phyloP scores from a whole-genome alignment of 1,140 invertebrate genomes.

The Harlomillsia oculata region DNA sequence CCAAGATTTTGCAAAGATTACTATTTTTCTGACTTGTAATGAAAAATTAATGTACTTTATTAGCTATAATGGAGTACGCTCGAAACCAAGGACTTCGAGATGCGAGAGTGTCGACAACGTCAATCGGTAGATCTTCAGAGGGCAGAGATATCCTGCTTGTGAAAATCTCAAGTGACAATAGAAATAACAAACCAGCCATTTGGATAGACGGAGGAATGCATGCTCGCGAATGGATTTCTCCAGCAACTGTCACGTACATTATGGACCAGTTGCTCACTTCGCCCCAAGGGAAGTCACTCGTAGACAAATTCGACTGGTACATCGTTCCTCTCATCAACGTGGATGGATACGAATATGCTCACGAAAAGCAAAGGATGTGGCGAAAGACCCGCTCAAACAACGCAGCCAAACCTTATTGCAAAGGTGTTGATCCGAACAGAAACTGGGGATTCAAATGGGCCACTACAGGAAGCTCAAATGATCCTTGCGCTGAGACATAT shows the following conservation, averaged over 20 bases:
- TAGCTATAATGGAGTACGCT: slow-evolving; percentile 8
- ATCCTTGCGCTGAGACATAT: slow-evolving; percentile 22
- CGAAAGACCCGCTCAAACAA: slow-evolving; percentile 53
- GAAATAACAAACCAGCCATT: slow-evolving; percentile 19
- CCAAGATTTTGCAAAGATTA: neutral
- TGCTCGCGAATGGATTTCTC: slow-evolving; percentile 84
- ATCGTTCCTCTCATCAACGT: slow-evolving; percentile 72
- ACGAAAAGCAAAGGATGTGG: slow-evolving; percentile 50
- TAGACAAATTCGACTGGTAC: slow-evolving; percentile 73
- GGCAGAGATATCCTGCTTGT: slow-evolving; percentile 25
- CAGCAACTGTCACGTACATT: slow-evolving; percentile 72
- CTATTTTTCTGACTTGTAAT: neutral
- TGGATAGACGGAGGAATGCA: slow-evolving; percentile 59
- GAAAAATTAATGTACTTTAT: neutral
- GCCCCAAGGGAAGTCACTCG: slow-evolving; percentile 46
- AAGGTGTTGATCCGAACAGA: slow-evolving; percentile 43
- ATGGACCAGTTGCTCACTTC: slow-evolving; percentile 67
- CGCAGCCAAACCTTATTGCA: neutral
- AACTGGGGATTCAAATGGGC: slow-evolving; percentile 26
- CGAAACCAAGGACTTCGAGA: no score
- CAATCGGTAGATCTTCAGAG: slow-evolving; percentile 19
- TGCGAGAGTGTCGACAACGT: neutral
- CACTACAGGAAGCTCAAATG: slow-evolving; percentile 3
- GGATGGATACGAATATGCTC: slow-evolving; percentile 49
- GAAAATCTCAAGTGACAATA: slow-evolving; percentile 8